A percentile compares a stretch with the other conserved stretches of the same genome.
These are phyloP conservation scores for Alligator mississippiensis DNA, from an alignment of 2,113 vertebrate genomes.

Conservation along the genomic window DNA sequence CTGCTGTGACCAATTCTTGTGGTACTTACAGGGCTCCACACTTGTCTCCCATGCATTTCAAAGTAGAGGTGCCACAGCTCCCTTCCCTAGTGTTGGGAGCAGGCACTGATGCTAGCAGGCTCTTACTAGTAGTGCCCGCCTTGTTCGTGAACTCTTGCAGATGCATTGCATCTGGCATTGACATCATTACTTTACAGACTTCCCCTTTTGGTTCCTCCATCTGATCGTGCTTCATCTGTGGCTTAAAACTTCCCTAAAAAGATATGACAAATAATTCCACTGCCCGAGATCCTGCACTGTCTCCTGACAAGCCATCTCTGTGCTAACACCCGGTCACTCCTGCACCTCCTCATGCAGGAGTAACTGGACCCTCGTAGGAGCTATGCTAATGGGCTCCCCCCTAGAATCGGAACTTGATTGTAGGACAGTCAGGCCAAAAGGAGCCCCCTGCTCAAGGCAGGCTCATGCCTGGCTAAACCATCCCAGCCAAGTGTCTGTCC, in stretches of 20 bases:
- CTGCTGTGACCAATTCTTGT: background rate
- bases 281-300: fast-evolving
- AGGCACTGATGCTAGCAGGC: background rate
- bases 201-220: background rate
- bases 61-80: no score
- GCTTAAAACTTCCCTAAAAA: background rate
- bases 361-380: background rate
- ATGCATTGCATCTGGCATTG: background rate
- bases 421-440: no score
- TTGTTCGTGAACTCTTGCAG: background rate
- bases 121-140: no score
- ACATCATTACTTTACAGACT: background rate
- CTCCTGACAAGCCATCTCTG: background rate
- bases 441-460: no score
- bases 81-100: background rate
- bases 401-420: background rate
- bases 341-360: background rate
- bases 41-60: background rate
- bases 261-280: background rate
- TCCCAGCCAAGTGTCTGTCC: background rate
- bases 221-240: background rate
- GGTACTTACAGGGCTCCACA: background rate
- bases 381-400: background rate
- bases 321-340: background rate
- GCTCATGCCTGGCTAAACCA: no score